Conservation (phyloP, 2,797 vertebrate species). For the Oreochromis mossambicus region DNA sequence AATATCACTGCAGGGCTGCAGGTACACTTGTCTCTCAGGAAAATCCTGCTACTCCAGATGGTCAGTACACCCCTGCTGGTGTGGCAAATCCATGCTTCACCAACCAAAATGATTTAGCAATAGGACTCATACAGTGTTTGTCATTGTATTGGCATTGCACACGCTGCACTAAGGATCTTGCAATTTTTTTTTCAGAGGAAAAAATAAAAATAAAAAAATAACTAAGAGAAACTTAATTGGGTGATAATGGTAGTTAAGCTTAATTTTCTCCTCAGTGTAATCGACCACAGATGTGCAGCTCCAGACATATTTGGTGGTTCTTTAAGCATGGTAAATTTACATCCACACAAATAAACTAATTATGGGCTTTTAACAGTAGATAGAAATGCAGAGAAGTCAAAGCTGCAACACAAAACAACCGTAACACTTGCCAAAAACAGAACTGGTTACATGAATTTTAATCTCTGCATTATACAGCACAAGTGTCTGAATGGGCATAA, state of each 20-base stretch:
- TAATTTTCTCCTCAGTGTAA: not conserved
- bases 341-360: slow-evolving; percentile 3
- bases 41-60: slow-evolving; percentile 4
- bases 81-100: not conserved
- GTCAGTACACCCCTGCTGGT: not conserved
- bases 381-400: not conserved
- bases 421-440: not conserved
- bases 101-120: not conserved
- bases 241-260: not conserved
- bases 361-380: not conserved
- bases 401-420: not conserved
- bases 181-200: not conserved
- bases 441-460: not conserved
- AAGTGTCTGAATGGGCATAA: not conserved
- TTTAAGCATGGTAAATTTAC: not conserved
- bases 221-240: not conserved
- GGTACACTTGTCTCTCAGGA: not conserved
- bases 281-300: not conserved
- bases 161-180: not conserved
- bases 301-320: not conserved
- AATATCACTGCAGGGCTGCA: not conserved
- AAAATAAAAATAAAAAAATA: not conserved
- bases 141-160: not conserved
- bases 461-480: not conserved
- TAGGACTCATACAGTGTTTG: not conserved